Evolutionary conservation across 2,797 vertebrate genomes (phyloP).

Genomic region (Propithecus perrieri): DNA sequence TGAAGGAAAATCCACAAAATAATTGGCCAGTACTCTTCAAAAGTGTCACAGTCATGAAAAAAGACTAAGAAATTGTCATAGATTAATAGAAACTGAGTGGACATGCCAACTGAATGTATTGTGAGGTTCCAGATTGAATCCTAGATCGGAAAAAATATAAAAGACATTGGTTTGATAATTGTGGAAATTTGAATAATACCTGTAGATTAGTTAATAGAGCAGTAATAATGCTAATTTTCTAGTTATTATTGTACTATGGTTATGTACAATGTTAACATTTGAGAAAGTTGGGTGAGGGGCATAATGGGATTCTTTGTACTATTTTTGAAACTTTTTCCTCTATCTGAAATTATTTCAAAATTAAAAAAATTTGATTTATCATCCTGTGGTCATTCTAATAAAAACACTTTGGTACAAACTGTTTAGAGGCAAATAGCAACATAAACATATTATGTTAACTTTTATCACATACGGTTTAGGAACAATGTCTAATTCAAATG

Average conservation of each 20-base stretch:
- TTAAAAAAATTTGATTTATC: background rate
- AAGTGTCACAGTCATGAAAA: background rate
- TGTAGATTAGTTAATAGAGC: background rate
- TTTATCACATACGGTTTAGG: background rate
- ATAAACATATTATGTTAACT: background rate
- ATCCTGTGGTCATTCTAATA: background rate
- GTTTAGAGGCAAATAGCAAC: background rate
- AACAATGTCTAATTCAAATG: background rate
- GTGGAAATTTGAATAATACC: background rate
- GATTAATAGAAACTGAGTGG: background rate
- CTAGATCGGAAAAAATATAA: background rate
- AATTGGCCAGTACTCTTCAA: background rate
- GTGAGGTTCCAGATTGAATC: background rate
- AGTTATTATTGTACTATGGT: background rate
- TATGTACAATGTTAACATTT: background rate
- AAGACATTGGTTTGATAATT: background rate
- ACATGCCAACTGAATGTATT: background rate
- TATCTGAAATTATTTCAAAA: slow-evolving; percentile 14
- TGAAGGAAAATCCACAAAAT: background rate
- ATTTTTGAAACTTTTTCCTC: background rate
- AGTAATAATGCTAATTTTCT: background rate
- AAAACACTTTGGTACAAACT: background rate
- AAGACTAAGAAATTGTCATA: background rate
- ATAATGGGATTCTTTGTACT: background rate
- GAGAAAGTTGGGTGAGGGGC: background rate